A percentile compares a stretch with the other conserved stretches of the same genome.
Conservation (phyloP, 2,888 invertebrate species). For the Serripes groenlandicus region DNA sequence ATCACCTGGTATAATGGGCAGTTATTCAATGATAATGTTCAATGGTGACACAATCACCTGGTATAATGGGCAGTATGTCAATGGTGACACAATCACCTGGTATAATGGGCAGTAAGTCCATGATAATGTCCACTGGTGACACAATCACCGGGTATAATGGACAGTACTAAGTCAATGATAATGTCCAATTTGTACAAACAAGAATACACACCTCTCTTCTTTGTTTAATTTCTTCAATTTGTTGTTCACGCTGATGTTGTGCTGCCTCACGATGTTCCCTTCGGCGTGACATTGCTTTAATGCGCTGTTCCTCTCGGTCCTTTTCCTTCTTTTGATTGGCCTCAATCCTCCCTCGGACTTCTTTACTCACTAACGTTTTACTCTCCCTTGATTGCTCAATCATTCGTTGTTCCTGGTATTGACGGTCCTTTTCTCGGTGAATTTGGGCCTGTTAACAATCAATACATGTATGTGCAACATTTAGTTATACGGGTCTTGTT, state of each 20-base stretch:
- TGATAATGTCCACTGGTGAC: too few species aligned
- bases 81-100: too few species aligned
- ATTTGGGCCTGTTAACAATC: conserved; percentile 76
- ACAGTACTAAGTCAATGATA: too few species aligned
- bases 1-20: too few species aligned
- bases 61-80: too few species aligned
- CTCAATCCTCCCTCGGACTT: conserved; percentile 72
- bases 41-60: too few species aligned
- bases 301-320: conserved; percentile 72
- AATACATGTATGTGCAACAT: too few species aligned
- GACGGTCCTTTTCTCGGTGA: conserved; percentile 74
- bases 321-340: conserved; percentile 71
- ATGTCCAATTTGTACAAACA: too few species aligned
- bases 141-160: too few species aligned
- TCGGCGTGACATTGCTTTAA: conserved; percentile 73
- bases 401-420: conserved; percentile 72
- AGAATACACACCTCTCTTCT: conserved; percentile 65
- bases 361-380: conserved; percentile 74
- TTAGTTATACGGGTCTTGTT: too few species aligned
- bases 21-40: too few species aligned
- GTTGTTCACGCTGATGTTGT: conserved; percentile 61
- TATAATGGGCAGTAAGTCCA: too few species aligned
- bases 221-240: conserved; percentile 62
- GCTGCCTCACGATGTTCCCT: conserved; percentile 76
- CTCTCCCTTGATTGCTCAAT: conserved; percentile 76